Evolutionary conservation across 2,888 invertebrate species (phyloP), one percentile per base, ranked within the genome.

Genomic region (Acanthosoma haemorrhoidale): DNA sequence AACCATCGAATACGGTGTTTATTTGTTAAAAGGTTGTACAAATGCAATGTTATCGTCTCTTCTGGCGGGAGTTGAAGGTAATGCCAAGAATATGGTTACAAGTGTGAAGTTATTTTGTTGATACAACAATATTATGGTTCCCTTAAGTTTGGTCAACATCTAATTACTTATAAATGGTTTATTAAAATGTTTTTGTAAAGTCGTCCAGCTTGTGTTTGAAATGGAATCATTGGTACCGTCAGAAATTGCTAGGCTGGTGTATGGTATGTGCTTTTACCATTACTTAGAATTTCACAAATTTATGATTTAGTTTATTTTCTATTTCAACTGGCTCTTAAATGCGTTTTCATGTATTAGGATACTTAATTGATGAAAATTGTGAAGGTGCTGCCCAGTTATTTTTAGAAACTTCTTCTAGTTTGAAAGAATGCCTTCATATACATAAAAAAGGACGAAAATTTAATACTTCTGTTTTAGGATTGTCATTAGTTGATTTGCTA

Each of bases 141-240:
- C n/a, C n/a, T n/a, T n/a, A n/a, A n/a, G n/a, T n/a, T n/a, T n/a
- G n/a, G n/a, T n/a, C n/a, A n/a, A n/a, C n/a, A n/a, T n/a, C n/a
- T n/a, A n/a, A n/a, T n/a, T n/a, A n/a, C n/a, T n/a, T n/a, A n/a
- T n/a, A n/a, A n/a, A n/a, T n/a, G 4, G 6, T 1, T 51, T 51
- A 51, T 25, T 51, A 25, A 51, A 51, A 51, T 25, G 21, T 21
- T 51, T 51, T 51, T 51, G n/a, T 51, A 51, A 4, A 25, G 25
- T 25, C 13, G 51, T 51, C 25, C 29, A 51, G 51, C 29, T n/a
- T n/a, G n/a, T 25, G 4, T 51, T 25, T 21, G 29, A 51, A 39
- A 70, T 70, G 70, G 70, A 70, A 68, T 68, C 70, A 32, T 60
- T 70, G 39, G 31, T 70, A n/a, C 70, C 70, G 18, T 68, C 70